Conservation (phyloP, 2,888 invertebrate genomes). For the Eurois occulta region DNA sequence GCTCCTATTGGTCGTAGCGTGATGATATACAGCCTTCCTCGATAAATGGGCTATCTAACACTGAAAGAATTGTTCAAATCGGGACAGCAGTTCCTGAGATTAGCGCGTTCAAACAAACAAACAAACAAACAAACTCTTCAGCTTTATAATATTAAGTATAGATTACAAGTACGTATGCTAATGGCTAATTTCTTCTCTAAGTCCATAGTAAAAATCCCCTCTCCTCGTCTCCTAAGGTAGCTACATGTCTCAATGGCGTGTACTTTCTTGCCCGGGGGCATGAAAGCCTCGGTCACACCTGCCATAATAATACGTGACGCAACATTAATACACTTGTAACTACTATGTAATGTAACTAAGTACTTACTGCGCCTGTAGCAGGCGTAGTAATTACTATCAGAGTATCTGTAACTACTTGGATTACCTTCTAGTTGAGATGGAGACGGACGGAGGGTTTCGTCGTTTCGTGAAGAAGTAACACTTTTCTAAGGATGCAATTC, state of each 20-base stretch:
- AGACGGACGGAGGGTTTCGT: background rate
- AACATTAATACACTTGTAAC: constrained; percentile 29
- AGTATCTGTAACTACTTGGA: background rate
- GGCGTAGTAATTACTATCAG: constrained; percentile 22
- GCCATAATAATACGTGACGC: constrained; percentile 31
- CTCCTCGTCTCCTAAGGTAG: background rate
- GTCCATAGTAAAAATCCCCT: background rate
- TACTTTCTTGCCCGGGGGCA: constrained; percentile 56
- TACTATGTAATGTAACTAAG: constrained; percentile 2
- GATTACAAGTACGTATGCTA: background rate
- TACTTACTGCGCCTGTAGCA: constrained; percentile 16
- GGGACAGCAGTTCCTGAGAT: too few species aligned
- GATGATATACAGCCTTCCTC: too few species aligned
- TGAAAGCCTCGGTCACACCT: constrained; percentile 57
- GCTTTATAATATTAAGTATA: too few species aligned
- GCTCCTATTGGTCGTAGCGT: too few species aligned
- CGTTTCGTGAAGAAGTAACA: background rate
- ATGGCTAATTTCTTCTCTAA: constrained; percentile 4
- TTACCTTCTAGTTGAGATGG: background rate
- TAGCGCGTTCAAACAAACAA: too few species aligned
- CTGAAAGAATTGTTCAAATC: too few species aligned
- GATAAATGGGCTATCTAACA: too few species aligned
- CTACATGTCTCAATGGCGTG: constrained; percentile 22
- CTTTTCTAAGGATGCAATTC: background rate
- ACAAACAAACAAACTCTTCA: too few species aligned